These are phyloP conservation scores for Papilio dardanus DNA, from an alignment of 1,140 invertebrate species.

Conservation along the genomic window DNA sequence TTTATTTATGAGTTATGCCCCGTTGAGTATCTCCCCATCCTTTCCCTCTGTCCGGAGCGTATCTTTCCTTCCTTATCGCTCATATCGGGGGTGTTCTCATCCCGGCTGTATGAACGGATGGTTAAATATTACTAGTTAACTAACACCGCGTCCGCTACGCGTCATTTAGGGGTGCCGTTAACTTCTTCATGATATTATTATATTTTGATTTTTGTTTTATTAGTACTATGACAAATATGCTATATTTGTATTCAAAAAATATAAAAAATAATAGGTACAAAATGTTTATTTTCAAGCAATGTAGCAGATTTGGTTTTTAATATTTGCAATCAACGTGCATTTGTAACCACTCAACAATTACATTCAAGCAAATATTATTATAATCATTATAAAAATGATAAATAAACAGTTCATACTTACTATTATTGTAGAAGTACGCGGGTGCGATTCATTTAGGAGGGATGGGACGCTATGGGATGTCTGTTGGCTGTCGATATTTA, in stretches of 20 bases:
- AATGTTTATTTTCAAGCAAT: background rate
- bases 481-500: slow-evolving; percentile 72
- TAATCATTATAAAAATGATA: background rate
- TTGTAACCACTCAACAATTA: background rate
- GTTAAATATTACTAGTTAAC: slow-evolving; percentile 80
- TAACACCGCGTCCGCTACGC: slow-evolving; percentile 75
- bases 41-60: slow-evolving; percentile 46
- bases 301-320: background rate
- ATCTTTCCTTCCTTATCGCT: slow-evolving; percentile 54
- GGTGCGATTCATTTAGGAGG: slow-evolving; percentile 66
- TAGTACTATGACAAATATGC: background rate
- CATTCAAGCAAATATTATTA: background rate
- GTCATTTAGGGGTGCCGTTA: slow-evolving; percentile 67
- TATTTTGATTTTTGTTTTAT: background rate
- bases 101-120: slow-evolving; percentile 72
- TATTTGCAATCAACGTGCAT: background rate
- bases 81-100: slow-evolving; percentile 66
- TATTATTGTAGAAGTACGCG: slow-evolving; percentile 39
- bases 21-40: slow-evolving; percentile 61
- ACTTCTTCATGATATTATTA: slow-evolving; percentile 52
- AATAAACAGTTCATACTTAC: background rate
- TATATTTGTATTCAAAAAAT: background rate
- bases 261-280: background rate
- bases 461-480: slow-evolving; percentile 53
- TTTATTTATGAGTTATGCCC: slow-evolving; percentile 83